Percentiles rank a stretch among this genome's conserved stretches.
These are phyloP conservation scores for Todiramphus saurophagus DNA, from an alignment of 2,113 vertebrate genomes.

Conservation along the genomic window DNA sequence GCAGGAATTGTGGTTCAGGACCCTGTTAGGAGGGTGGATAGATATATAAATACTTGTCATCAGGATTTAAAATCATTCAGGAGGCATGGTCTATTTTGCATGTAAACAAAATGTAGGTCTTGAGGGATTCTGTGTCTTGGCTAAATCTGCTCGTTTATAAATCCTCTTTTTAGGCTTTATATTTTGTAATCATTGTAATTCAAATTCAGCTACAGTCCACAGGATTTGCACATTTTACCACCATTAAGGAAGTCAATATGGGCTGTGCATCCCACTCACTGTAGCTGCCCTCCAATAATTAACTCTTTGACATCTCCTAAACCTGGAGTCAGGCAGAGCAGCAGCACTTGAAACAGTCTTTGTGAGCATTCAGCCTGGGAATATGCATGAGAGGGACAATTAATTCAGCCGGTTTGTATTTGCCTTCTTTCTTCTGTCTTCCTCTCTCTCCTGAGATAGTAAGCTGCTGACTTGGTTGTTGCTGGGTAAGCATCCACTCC, in stretches of 20 bases:
- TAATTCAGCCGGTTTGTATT: too few relatives aligned
- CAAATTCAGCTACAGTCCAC: slow-evolving; percentile 37
- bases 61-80: slow-evolving; percentile 17
- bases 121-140: slow-evolving; percentile 18
- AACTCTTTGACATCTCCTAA: slow-evolving; percentile 13
- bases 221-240: slow-evolving; percentile 51
- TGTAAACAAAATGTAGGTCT: slow-evolving; percentile 60
- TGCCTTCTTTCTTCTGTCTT: neutral
- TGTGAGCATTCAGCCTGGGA: neutral
- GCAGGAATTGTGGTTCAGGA: neutral
- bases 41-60: slow-evolving; percentile 11
- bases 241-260: slow-evolving; percentile 39
- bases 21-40: neutral
- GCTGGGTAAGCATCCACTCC: neutral
- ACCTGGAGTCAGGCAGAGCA: neutral
- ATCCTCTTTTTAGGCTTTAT: slow-evolving; percentile 64
- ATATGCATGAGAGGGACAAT: neutral
- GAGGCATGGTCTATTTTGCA: slow-evolving; percentile 3
- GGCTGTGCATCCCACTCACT: neutral
- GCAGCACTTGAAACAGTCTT: neutral
- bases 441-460: neutral
- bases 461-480: neutral
- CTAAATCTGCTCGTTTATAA: slow-evolving; percentile 52
- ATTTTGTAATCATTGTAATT: slow-evolving; percentile 55
- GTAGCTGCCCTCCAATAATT: slow-evolving; percentile 13